Percentiles rank a stretch among this genome's conserved stretches.
Conservation (phyloP, 2,797 vertebrate species). For the Poeciliopsis paucimaculata region DNA sequence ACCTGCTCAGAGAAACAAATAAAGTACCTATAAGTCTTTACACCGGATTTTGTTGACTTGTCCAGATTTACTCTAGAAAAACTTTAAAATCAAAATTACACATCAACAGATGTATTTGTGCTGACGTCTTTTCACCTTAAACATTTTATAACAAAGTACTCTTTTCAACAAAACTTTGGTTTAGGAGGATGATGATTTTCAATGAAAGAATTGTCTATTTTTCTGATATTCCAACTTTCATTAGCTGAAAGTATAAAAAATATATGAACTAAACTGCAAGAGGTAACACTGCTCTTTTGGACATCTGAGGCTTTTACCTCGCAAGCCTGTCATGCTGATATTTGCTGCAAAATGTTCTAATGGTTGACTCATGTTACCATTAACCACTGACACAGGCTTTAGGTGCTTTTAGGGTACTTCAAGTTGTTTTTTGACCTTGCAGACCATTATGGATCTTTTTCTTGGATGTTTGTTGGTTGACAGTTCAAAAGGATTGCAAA, state of each 20-base stretch:
- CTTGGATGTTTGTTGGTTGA: background rate
- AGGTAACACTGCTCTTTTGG: background rate
- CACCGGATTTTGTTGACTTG: background rate
- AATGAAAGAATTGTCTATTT: background rate
- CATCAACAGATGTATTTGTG: background rate
- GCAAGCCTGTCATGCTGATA: background rate
- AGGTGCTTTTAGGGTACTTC: slow-evolving; percentile 5
- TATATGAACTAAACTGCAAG: background rate
- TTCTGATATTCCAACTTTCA: background rate
- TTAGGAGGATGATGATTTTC: background rate
- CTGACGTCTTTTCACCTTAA: background rate
- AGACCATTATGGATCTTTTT: background rate
- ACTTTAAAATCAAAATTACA: background rate
- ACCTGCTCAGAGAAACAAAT: background rate
- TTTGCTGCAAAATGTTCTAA: slow-evolving; percentile 1
- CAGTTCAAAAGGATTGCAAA: background rate
- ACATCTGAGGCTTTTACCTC: background rate
- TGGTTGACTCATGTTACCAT: background rate
- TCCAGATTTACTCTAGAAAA: background rate
- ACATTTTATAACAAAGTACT: background rate
- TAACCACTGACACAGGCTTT: slow-evolving; percentile 3
- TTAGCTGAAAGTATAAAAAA: background rate
- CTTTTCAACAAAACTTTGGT: background rate
- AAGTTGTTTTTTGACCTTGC: slow-evolving; percentile 7
- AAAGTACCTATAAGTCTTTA: background rate